Conservation (phyloP, 2,113 vertebrate genomes). For the Irena cyanogastra region DNA sequence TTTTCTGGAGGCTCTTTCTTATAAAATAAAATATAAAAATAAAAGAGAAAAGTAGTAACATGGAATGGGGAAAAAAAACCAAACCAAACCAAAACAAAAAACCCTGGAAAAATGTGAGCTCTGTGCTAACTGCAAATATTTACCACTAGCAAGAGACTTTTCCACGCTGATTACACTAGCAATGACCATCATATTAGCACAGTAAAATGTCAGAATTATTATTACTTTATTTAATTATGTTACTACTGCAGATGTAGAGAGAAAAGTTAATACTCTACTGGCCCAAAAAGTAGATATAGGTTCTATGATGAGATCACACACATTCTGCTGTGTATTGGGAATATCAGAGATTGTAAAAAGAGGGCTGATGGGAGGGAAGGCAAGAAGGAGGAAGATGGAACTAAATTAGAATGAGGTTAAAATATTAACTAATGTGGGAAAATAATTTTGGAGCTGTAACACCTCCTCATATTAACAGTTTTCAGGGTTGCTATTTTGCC, state of each 20-base stretch:
- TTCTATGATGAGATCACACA: background rate
- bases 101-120: background rate
- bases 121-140: background rate
- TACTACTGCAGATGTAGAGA: background rate
- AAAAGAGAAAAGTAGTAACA: background rate
- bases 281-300: background rate
- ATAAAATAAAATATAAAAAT: background rate
- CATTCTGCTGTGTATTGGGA: background rate
- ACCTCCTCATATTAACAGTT: background rate
- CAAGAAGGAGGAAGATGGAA: background rate
- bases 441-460: background rate
- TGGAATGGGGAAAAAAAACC: background rate
- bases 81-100: background rate
- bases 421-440: background rate
- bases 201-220: background rate
- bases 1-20: background rate
- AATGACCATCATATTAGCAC: background rate
- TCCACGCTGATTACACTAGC: background rate
- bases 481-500: background rate
- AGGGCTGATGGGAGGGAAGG: background rate
- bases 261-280: background rate
- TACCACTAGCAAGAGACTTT: background rate
- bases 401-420: background rate
- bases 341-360: background rate
- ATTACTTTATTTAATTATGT: constrained; percentile 14